These are phyloP conservation scores for Capitulum mitella DNA, from an alignment of 2,888 invertebrate species.

Conservation along the genomic window DNA sequence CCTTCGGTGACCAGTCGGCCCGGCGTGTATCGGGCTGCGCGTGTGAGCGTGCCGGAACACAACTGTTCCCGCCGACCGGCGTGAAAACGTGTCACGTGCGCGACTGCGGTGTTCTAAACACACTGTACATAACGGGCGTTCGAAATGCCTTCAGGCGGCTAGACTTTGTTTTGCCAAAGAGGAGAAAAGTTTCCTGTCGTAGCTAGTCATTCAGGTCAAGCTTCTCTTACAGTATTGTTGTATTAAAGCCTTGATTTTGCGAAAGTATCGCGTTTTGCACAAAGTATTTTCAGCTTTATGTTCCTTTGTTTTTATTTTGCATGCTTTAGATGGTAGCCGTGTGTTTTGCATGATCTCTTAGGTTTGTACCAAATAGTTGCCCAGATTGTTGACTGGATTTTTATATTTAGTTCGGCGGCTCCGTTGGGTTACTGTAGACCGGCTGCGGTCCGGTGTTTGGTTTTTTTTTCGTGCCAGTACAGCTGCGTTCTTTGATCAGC, in stretches of 20 bases:
- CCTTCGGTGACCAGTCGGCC: not conserved
- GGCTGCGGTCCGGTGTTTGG: not conserved
- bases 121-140: not conserved
- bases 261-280: not conserved
- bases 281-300: constrained; percentile 14
- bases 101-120: constrained; percentile 8
- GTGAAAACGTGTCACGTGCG: not conserved
- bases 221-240: not conserved
- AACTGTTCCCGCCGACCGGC: not conserved
- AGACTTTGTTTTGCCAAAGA: constrained; percentile 12
- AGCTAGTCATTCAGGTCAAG: not conserved
- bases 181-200: not conserved
- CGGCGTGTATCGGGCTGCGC: too few relatives aligned
- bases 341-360: constrained; percentile 15
- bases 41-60: too few relatives aligned
- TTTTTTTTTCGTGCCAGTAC: not conserved
- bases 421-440: too few relatives aligned
- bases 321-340: not conserved
- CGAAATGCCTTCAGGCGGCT: not conserved
- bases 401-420: not conserved
- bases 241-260: not conserved
- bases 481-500: too few relatives aligned
- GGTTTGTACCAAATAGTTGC: constrained; percentile 13
- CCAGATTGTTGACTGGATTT: not conserved
- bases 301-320: not conserved